phyloP scores from a whole-genome alignment of 2,113 vertebrate genomes.

The Eidolon helvum region DNA sequence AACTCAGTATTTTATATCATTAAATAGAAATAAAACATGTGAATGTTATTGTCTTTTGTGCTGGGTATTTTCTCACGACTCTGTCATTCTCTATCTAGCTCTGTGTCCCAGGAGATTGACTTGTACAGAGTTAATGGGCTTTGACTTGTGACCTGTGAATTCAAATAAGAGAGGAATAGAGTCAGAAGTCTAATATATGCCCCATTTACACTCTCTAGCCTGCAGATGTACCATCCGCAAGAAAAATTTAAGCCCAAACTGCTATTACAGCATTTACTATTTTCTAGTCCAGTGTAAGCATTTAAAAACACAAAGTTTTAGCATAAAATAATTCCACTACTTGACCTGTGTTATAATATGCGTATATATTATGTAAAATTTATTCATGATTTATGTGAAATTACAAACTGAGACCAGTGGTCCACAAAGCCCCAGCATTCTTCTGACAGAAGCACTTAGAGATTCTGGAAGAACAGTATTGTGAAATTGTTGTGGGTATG shows the following conservation, averaged over 20 bases:
- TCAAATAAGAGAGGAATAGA: not conserved
- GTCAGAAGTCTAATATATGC: not conserved
- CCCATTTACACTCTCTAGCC: not conserved
- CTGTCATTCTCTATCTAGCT: not conserved
- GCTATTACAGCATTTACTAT: not conserved
- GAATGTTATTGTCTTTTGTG: not conserved
- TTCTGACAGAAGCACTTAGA: not conserved
- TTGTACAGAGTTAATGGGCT: not conserved
- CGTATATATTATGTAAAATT: not conserved
- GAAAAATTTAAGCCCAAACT: not conserved
- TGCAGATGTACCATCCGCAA: not conserved
- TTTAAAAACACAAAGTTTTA: slow-evolving; percentile 3
- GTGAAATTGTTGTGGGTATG: not conserved
- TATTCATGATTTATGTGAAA: not conserved
- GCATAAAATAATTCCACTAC: not conserved
- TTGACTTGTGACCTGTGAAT: not conserved
- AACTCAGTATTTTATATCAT: slow-evolving; percentile 10
- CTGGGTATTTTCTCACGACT: not conserved
- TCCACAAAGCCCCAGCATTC: not conserved
- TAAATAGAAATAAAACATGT: not conserved
- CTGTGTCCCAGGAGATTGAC: not conserved
- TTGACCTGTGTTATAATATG: not conserved
- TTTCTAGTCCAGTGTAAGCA: not conserved
- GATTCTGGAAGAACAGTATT: not conserved
- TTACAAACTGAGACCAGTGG: not conserved